Evolutionary conservation across 2,797 vertebrate genomes (phyloP), one percentile per base, ranked within the genome.

Genomic region (Falco berigora): DNA sequence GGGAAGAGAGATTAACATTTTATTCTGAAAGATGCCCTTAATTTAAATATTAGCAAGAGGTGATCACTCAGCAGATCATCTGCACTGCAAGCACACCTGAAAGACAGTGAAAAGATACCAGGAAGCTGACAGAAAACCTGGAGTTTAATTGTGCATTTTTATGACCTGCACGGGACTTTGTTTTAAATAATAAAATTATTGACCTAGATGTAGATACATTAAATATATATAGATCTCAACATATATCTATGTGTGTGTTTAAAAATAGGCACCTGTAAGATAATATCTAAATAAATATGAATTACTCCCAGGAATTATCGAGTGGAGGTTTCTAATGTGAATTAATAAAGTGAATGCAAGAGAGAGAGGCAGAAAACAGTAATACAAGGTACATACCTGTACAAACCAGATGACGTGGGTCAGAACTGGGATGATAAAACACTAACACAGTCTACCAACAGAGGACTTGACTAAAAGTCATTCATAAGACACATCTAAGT

Each of bases 21-120:
- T 88, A 68, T 78, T 92, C 38, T 90, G 79, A 90, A 91, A 94
- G 90, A 94, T 91, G 32, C 8, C 16, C 11, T 88, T 83, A 66
- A 75, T 90, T 73, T 81, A 83, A 78, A 81, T 49, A 73, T 74
- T 86, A 84, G 44, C 22, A 84, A 79, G 66, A 92, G 16, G 24
- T 27, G 12, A 68, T 83, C 61, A 91, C 77, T 94, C 62, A 90
- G 53, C 72, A 84, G 28, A 6, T 56, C 52, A 63, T 27, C 47
- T 79, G 28, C 24, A 40, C 16, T 86, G 34, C 21, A 78, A 47
- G 20, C 12, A 7, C 59, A 53, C 12, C 49, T 55, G 38, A 73
- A 86, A 36, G 52, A 63, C n/a, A 66, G 28, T 44, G 23, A 92
- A 74, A 61, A 80, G 63, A 56, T 12, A 44, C 4, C 7, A 71